Evolutionary conservation across 1,140 invertebrate genomes (phyloP).

Genomic region (Cyclargus thomasi): DNA sequence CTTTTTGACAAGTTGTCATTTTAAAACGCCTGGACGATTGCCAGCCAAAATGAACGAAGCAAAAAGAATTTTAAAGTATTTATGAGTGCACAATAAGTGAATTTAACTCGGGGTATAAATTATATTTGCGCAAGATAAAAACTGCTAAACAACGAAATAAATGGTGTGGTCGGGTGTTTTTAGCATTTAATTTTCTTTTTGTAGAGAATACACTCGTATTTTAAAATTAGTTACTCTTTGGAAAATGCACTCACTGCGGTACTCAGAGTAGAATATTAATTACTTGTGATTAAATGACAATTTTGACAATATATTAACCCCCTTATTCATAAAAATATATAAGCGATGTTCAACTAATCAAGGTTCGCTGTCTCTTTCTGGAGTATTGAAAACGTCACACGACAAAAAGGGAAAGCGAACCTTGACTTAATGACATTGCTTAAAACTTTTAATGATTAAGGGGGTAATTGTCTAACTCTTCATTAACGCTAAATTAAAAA

Average conservation of each 20-base stretch:
- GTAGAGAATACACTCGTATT: not conserved
- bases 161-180: not conserved
- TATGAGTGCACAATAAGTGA: slow-evolving; percentile 14
- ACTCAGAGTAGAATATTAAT: no score
- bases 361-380: no score
- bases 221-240: not conserved
- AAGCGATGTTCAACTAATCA: no score
- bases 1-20: slow-evolving; percentile 8
- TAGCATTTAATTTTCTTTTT: not conserved
- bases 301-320: no score
- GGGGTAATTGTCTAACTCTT: no score
- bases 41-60: not conserved
- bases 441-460: no score
- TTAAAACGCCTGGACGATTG: slow-evolving; percentile 11
- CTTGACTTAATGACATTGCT: no score
- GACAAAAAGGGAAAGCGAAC: no score
- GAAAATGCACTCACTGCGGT: not conserved
- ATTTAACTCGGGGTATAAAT: slow-evolving; percentile 1
- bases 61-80: slow-evolving; percentile 12
- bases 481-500: no score
- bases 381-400: no score
- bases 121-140: slow-evolving; percentile 2
- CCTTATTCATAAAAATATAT: no score
- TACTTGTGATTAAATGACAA: no score
- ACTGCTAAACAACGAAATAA: slow-evolving; percentile 6